These are phyloP conservation scores for Lacanobia wlatinum DNA, from an alignment of 2,888 invertebrate species.

Conservation along the genomic window DNA sequence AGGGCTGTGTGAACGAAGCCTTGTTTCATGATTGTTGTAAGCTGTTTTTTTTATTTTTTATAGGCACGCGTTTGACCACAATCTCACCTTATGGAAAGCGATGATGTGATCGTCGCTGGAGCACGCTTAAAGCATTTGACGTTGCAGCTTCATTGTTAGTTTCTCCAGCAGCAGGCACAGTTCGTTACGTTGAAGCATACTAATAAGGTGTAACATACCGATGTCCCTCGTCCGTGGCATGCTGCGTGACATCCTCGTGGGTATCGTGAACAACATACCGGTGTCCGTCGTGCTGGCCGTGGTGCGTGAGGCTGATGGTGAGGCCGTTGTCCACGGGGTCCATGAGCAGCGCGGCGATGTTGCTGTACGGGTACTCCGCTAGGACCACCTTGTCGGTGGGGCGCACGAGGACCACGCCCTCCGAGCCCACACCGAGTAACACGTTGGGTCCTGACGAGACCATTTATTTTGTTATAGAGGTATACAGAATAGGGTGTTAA, in stretches of 20 bases:
- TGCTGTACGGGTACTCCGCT: slow-evolving; percentile 97
- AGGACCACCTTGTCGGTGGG: slow-evolving; percentile 97
- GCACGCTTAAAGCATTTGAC: neutral
- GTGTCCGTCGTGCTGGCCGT: slow-evolving; percentile 90
- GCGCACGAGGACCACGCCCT: slow-evolving; percentile 97
- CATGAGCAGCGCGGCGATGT: slow-evolving; percentile 97
- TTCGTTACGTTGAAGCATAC: slow-evolving; percentile 44
- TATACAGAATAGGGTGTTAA: no score
- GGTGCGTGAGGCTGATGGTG: slow-evolving; percentile 96
- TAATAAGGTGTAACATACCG: slow-evolving; percentile 41
- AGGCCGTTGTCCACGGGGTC: slow-evolving; percentile 98
- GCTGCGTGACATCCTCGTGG: slow-evolving; percentile 36
- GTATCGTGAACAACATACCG: slow-evolving; percentile 65
- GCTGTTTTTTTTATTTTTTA: neutral
- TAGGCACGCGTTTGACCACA: no score
- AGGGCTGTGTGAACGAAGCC: neutral
- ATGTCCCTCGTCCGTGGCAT: slow-evolving; percentile 31
- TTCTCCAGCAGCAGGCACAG: slow-evolving; percentile 38
- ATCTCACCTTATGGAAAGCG: no score
- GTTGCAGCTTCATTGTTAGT: slow-evolving; percentile 40
- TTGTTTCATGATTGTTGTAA: neutral
- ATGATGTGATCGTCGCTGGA: no score
- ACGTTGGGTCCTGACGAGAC: slow-evolving; percentile 85
- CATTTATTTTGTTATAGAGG: neutral
- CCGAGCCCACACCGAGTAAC: slow-evolving; percentile 96